These are phyloP conservation scores for Anticlea derivata DNA, from an alignment of 2,888 invertebrate species.

Conservation along the genomic window DNA sequence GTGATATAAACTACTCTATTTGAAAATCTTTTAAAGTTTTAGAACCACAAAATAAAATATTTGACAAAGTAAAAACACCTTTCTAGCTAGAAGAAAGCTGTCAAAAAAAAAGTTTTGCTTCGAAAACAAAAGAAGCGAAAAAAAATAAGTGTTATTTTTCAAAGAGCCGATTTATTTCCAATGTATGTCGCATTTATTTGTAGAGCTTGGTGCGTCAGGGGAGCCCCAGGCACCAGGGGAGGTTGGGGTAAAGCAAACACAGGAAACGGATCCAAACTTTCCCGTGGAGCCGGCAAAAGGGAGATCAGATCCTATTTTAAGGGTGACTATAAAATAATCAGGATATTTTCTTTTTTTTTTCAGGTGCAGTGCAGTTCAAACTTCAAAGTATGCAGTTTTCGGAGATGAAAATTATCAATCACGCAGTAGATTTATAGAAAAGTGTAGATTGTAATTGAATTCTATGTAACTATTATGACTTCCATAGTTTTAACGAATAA, in stretches of 20 bases:
- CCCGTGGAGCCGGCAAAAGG: constrained; percentile 68
- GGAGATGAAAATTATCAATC: too few relatives aligned
- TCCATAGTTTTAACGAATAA: too few relatives aligned
- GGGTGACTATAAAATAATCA: constrained; percentile 48
- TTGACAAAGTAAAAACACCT: too few relatives aligned
- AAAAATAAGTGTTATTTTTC: constrained; percentile 58
- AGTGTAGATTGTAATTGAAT: too few relatives aligned
- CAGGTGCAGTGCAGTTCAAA: neutral
- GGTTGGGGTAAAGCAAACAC: constrained; percentile 61
- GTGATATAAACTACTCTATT: too few relatives aligned
- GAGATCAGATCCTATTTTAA: constrained; percentile 54
- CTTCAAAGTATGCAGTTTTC: too few relatives aligned
- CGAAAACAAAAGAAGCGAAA: constrained; percentile 24
- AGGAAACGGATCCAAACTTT: constrained; percentile 80
- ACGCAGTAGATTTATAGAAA: too few relatives aligned
- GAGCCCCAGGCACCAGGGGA: constrained; percentile 52
- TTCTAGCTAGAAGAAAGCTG: too few relatives aligned
- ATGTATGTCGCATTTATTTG: constrained; percentile 72
- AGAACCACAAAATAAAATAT: too few relatives aligned
- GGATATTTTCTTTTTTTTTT: constrained; percentile 1
- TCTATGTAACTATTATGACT: too few relatives aligned
- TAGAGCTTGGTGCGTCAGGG: constrained; percentile 57
- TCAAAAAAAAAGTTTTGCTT: too few relatives aligned
- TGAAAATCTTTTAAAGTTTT: too few relatives aligned
- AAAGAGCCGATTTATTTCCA: constrained; percentile 65